These are phyloP conservation scores for Phylloscopus whistleri DNA, from an alignment of 2,113 vertebrate genomes.

Conservation along the genomic window DNA sequence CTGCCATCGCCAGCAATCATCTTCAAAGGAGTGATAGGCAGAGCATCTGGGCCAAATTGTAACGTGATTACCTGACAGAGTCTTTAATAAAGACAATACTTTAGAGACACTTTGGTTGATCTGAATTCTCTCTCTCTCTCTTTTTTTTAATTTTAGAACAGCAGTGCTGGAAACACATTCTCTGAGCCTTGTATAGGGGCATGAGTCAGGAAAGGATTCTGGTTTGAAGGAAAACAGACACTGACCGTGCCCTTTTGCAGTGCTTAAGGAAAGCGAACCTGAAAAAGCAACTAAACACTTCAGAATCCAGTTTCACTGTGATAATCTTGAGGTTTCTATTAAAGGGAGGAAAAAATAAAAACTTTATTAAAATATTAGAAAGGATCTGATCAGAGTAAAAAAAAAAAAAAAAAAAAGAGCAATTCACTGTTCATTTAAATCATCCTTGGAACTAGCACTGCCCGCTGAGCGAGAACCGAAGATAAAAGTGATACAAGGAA, in stretches of 20 bases:
- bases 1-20: background rate
- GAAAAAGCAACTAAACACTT: background rate
- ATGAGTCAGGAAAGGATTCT: background rate
- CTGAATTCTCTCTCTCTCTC: background rate
- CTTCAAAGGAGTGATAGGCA: conserved; percentile 23
- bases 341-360: background rate
- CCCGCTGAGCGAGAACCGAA: background rate
- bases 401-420: background rate
- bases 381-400: background rate
- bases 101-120: background rate
- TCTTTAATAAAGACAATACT: conserved; percentile 44
- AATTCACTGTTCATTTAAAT: background rate
- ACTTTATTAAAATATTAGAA: background rate
- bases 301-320: background rate
- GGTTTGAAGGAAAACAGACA: background rate
- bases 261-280: background rate
- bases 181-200: background rate
- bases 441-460: background rate
- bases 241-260: background rate
- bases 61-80: background rate
- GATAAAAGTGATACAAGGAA: background rate
- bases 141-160: conserved; percentile 20
- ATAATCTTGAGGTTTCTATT: background rate
- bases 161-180: background rate
- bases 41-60: conserved; percentile 3